Conservation (phyloP, 2,797 vertebrate genomes). For the Stomatorhinus walkeri region DNA sequence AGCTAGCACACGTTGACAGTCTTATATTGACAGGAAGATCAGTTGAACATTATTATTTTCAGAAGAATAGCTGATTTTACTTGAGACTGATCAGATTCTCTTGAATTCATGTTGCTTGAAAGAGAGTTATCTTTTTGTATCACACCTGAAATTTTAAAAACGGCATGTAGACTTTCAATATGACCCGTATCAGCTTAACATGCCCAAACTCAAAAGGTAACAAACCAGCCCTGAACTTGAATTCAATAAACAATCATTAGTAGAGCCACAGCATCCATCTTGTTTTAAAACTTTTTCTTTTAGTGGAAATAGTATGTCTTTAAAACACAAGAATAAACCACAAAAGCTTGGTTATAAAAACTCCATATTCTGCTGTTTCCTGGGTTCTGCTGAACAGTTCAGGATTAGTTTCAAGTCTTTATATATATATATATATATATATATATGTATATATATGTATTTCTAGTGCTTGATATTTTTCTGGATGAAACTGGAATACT, state of each 20-base stretch:
- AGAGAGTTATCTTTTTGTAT: background rate
- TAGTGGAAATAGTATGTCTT: background rate
- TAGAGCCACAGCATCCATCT: background rate
- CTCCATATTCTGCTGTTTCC: background rate
- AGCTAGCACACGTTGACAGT: background rate
- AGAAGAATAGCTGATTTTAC: background rate
- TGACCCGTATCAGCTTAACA: background rate
- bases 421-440: background rate
- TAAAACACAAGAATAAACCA: background rate
- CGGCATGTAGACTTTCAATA: background rate
- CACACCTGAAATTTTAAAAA: background rate
- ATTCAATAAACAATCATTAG: background rate
- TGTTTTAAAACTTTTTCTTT: background rate
- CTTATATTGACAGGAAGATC: background rate
- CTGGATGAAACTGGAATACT: conserved; percentile 23
- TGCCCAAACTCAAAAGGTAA: background rate
- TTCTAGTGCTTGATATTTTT: background rate
- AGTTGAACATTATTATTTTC: background rate
- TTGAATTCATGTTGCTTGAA: background rate
- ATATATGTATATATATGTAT: too few relatives aligned
- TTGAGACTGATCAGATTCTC: background rate
- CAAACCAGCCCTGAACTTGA: background rate
- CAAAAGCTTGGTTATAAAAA: background rate
- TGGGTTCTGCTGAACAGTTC: background rate
- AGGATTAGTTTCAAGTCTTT: background rate